Conservation (phyloP, 53 echinoderm and acorn worm genomes). For the Apostichopus leukothele region DNA sequence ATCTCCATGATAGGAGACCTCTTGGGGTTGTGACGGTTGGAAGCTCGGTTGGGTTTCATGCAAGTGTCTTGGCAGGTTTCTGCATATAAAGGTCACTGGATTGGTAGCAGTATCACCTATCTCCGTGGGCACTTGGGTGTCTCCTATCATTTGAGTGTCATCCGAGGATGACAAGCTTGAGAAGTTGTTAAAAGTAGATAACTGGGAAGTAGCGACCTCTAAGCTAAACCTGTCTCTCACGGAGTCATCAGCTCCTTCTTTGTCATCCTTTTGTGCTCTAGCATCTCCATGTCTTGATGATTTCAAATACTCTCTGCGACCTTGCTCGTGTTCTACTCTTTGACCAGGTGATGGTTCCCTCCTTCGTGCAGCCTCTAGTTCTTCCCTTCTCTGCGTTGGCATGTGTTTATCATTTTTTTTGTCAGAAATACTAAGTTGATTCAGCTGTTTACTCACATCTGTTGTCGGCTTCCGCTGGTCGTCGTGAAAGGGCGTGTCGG, state of each 20-base stretch:
- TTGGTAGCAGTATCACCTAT: background rate
- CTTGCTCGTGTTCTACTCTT: background rate
- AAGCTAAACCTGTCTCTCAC: background rate
- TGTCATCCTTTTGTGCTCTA: background rate
- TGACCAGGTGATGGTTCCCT: background rate
- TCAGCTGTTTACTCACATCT: background rate
- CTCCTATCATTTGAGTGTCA: background rate
- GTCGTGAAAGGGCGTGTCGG: background rate
- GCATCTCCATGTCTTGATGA: background rate
- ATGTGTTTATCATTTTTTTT: background rate
- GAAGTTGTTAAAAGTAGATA: background rate
- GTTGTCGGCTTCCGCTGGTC: background rate
- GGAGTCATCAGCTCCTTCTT: background rate
- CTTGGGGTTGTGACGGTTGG: background rate
- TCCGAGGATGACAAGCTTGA: constrained; percentile 16
- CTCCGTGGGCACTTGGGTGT: background rate
- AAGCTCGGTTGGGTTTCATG: background rate
- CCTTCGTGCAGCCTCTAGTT: background rate
- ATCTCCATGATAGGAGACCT: constrained; percentile 8
- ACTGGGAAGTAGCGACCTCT: background rate
- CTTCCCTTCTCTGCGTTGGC: background rate
- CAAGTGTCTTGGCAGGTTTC: background rate
- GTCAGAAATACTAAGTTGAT: background rate
- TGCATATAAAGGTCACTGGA: background rate
- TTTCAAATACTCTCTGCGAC: too few species aligned